phyloP scores from a whole-genome alignment of 2,888 invertebrate species.

The Falcaria lacertinaria region DNA sequence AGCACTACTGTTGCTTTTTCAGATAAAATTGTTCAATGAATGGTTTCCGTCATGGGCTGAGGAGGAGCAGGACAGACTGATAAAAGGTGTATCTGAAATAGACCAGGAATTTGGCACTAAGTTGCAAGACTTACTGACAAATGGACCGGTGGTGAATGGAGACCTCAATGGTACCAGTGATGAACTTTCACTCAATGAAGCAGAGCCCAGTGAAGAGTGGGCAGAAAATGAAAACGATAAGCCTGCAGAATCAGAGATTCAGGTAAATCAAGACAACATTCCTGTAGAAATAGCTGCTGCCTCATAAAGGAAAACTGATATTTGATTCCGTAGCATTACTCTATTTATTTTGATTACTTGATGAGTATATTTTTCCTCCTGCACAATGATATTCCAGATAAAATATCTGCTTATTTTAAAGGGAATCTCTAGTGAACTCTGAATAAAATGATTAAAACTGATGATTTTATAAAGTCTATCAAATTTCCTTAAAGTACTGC shows the following conservation, averaged over 20 bases:
- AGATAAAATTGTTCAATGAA: conserved; percentile 90
- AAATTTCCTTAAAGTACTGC: too few species aligned
- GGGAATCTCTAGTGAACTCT: too few species aligned
- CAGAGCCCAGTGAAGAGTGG: conserved; percentile 18
- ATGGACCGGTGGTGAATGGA: conserved; percentile 55
- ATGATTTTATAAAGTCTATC: too few species aligned
- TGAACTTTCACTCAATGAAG: conserved; percentile 36
- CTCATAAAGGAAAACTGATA: conserved; percentile 41
- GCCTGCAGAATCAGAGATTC: conserved; percentile 24
- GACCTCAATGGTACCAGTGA: conserved; percentile 57
- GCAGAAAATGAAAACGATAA: conserved; percentile 16
- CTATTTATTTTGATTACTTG: conserved; percentile 7
- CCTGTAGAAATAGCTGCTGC: conserved; percentile 66
- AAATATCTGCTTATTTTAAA: too few species aligned
- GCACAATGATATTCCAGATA: too few species aligned
- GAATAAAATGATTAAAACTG: too few species aligned
- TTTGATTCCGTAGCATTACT: conserved; percentile 3
- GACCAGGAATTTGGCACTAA: conserved; percentile 87
- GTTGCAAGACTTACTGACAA: conserved; percentile 71
- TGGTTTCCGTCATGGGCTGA: conserved; percentile 90
- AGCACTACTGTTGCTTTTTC: conserved; percentile 21
- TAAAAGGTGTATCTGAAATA: conserved; percentile 84
- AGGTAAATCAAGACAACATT: conserved; percentile 44
- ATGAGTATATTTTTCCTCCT: neutral
- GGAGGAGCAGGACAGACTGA: conserved; percentile 84